Percentiles rank a stretch among this genome's conserved stretches.
Conservation (phyloP, 2,797 vertebrate species). For the Bovichtus variegatus region DNA sequence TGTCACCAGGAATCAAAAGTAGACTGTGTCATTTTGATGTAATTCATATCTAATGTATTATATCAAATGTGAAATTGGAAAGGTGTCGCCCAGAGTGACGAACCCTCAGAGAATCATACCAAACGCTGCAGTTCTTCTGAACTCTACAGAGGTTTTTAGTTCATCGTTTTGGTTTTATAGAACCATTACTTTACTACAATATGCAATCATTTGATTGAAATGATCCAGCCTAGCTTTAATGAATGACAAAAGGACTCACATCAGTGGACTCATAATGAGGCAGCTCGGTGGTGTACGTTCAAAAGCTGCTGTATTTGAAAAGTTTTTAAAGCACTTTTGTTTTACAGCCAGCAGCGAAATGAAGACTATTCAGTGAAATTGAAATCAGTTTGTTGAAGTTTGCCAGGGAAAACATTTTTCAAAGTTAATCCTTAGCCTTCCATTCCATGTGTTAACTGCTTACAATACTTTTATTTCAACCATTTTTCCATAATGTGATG, state of each 20-base stretch:
- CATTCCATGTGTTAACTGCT: neutral
- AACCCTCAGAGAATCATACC: no score
- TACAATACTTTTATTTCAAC: neutral
- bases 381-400: neutral
- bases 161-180: no score
- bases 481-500: neutral
- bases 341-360: neutral
- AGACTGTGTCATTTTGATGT: neutral
- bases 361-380: neutral
- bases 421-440: neutral
- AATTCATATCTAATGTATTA: no score
- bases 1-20: neutral
- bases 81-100: no score
- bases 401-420: neutral
- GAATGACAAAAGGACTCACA: no score
- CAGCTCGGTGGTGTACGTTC: neutral
- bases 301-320: neutral
- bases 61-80: no score
- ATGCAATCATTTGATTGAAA: no score
- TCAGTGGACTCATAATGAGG: conserved; percentile 1
- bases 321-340: neutral
- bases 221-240: no score
- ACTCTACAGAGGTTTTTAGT: no score
- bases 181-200: no score
- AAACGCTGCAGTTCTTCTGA: no score